A percentile compares a stretch with the other conserved stretches of the same genome.
These are phyloP conservation scores for Xestoiulus laeticollis DNA, from an alignment of 2,888 invertebrate species.

Conservation along the genomic window DNA sequence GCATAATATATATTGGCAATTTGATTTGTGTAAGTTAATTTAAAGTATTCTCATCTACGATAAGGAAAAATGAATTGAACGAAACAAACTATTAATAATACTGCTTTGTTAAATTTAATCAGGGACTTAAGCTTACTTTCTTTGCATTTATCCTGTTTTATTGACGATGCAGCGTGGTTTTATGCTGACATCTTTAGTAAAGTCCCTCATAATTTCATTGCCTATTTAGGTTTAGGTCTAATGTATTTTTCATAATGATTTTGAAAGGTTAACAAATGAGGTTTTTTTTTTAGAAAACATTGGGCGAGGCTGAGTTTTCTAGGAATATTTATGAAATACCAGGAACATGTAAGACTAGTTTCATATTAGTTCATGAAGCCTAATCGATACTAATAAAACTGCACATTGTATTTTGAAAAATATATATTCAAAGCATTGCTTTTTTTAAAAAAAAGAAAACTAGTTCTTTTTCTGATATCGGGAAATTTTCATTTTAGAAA, in stretches of 20 bases:
- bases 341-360: not conserved
- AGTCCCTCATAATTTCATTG: not conserved
- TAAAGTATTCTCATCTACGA: too few relatives aligned
- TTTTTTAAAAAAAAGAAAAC: not conserved
- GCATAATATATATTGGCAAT: too few relatives aligned
- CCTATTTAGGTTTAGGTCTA: not conserved
- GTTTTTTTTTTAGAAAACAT: not conserved
- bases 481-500: not conserved
- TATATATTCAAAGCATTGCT: not conserved
- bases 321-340: not conserved
- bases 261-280: not conserved
- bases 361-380: not conserved
- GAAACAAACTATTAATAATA: too few relatives aligned
- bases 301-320: not conserved
- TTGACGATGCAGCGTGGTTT: too few relatives aligned
- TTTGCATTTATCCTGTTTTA: too few relatives aligned
- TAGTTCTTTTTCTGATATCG: not conserved
- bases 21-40: too few relatives aligned
- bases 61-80: too few relatives aligned
- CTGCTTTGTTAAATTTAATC: too few relatives aligned
- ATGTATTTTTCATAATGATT: not conserved
- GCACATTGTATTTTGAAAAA: not conserved
- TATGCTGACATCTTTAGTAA: too few relatives aligned
- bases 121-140: too few relatives aligned
- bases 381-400: not conserved